Evolutionary conservation across 2,888 invertebrate genomes (phyloP), one percentile per base, ranked within the genome.

Genomic region (Tachina grossa): DNA sequence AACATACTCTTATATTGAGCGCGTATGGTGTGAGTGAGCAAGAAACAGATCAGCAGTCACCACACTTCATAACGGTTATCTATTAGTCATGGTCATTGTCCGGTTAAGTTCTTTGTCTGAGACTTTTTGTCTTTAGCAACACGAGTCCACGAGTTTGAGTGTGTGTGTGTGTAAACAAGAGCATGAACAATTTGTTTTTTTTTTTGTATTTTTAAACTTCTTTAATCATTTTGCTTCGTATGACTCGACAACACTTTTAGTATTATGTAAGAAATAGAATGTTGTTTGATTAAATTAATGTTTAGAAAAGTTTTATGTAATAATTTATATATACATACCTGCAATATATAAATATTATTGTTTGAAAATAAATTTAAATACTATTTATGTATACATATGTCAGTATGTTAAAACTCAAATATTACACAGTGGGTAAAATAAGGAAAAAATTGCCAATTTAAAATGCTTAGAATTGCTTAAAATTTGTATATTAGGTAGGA

Each of bases 11-110:
- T 75, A 61, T 51, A 72, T 31, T 31, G 31, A 31, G 31, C 31
- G 31, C 6, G 53, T 31, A 19, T 31, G 31, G 31, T 31, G 16
- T 16, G 43, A 11, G 5, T 39, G 31, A 65, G 16, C 19, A 43
- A 31, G 4, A 69, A 69, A 59, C 11, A 43, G 51, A 31, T 57
- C 43, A 45, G 55, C 53, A 53, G 19, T 13, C 65, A n/a, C 65
- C 31, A 22, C 47, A 66, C 55, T 47, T 63, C 55, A 66, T 51
- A 85, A 76, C 75, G 71, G 47, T 71, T 65, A 45, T 59, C 66
- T 66, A 61, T 69, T 87, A 84, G 84, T 84, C 87, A 86, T 77
- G 87, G 87, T 86, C 87, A 84, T 78, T 86, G 80, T 84, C 72
- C 86, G 71, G 47, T 55, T 74, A 74, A 69, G 81, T 85, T 85